Evolutionary conservation across 2,888 invertebrate genomes (phyloP).

Genomic region (Ectropis crepuscularia): DNA sequence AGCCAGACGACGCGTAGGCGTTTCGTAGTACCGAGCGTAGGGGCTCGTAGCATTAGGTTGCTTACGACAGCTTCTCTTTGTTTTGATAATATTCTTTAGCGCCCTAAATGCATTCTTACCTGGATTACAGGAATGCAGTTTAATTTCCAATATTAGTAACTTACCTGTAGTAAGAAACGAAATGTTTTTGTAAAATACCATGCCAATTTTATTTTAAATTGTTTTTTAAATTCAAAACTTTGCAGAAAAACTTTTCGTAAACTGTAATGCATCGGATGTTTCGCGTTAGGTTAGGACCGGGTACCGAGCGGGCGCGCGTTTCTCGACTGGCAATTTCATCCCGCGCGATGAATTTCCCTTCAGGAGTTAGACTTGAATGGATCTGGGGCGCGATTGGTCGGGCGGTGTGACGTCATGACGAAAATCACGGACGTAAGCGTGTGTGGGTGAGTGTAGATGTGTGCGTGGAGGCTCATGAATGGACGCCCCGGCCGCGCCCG

Average conservation of each 20-base stretch:
- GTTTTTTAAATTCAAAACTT: conserved; percentile 13
- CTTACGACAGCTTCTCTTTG: conserved; percentile 24
- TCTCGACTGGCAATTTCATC: conserved; percentile 78
- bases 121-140: conserved; percentile 9
- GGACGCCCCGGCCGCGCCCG: conserved; percentile 73
- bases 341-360: conserved; percentile 82
- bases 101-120: conserved; percentile 19
- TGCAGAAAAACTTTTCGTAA: conserved; percentile 29
- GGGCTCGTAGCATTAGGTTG: conserved; percentile 66
- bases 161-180: conserved; percentile 23
- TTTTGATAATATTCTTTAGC: conserved; percentile 2
- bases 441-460: conserved; percentile 52
- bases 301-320: conserved; percentile 63
- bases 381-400: conserved; percentile 86
- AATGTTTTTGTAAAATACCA: conserved; percentile 31
- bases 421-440: conserved; percentile 83
- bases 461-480: conserved; percentile 71
- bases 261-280: conserved; percentile 16
- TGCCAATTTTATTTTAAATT: conserved; percentile 31
- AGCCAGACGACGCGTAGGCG: conserved; percentile 77
- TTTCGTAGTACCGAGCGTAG: conserved; percentile 66
- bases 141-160: conserved; percentile 1
- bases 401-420: conserved; percentile 89
- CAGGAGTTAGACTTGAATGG: conserved; percentile 88
- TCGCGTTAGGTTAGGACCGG: conserved; percentile 32